Percentiles rank a stretch among this genome's conserved stretches.
phyloP scores from a whole-genome alignment of 2,888 invertebrate genomes.

The Netelia melanura region DNA sequence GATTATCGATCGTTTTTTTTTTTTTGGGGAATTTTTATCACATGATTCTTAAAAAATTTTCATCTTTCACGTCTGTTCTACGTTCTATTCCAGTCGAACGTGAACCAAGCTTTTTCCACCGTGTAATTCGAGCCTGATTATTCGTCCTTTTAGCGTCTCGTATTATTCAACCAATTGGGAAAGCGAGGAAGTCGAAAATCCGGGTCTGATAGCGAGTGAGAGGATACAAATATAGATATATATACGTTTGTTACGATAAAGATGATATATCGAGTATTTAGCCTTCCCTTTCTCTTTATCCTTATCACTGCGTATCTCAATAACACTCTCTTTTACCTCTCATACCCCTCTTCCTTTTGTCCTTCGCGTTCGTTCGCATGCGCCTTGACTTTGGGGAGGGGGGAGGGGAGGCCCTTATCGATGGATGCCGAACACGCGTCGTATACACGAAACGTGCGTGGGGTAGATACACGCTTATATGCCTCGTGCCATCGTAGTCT shows the following conservation, averaged over 20 bases:
- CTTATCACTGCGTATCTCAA: constrained; percentile 31
- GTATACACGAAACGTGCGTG: constrained; percentile 11
- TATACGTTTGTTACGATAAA: background rate
- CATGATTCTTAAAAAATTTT: background rate
- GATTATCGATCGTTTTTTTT: constrained; percentile 4
- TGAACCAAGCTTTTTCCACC: constrained; percentile 1
- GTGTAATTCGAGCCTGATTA: constrained; percentile 29
- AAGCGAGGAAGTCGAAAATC: background rate
- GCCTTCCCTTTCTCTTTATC: constrained; percentile 12
- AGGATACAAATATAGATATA: background rate
- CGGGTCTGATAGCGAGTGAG: constrained; percentile 14
- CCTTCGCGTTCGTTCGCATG: constrained; percentile 7
- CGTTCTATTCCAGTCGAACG: background rate
- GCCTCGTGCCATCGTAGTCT: constrained; percentile 11
- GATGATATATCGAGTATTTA: constrained; percentile 34
- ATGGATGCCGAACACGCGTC: constrained; percentile 55
- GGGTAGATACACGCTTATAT: constrained; percentile 1
- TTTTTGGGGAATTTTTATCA: background rate
- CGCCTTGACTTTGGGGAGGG: constrained; percentile 2
- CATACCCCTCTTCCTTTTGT: constrained; percentile 3
- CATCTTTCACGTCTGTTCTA: constrained; percentile 1
- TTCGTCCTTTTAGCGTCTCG: constrained; percentile 22
- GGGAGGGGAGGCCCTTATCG: constrained; percentile 52
- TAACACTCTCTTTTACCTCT: constrained; percentile 23
- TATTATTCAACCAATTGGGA: constrained; percentile 39